Percentiles rank a stretch among this genome's conserved stretches.
Evolutionary conservation across 2,797 vertebrate genomes (phyloP).

Genomic region (Lepilemur ruficaudatus): DNA sequence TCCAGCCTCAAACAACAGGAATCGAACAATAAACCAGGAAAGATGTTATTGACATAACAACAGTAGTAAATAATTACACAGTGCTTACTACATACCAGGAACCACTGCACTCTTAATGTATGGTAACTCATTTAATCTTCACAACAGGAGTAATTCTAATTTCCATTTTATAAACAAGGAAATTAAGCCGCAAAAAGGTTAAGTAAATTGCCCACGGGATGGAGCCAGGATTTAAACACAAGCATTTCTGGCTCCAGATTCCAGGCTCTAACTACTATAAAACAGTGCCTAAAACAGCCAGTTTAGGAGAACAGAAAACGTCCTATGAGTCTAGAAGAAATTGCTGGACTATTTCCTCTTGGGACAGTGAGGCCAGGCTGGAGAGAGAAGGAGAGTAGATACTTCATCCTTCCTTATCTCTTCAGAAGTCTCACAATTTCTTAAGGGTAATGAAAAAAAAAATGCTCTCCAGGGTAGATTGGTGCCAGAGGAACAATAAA

Average conservation of each 20-base stretch:
- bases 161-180: not conserved
- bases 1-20: not conserved
- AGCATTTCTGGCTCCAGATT: not conserved
- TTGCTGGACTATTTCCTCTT: not conserved
- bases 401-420: not conserved
- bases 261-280: not conserved
- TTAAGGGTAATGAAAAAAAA: not conserved
- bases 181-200: not conserved
- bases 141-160: not conserved
- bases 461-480: not conserved
- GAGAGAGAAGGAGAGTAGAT: not conserved
- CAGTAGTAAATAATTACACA: not conserved
- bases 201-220: not conserved
- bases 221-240: not conserved
- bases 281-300: not conserved
- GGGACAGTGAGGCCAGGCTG: not conserved
- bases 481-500: not conserved
- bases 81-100: not conserved
- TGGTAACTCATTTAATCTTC: not conserved
- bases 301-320: not conserved
- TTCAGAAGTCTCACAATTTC: slow-evolving; percentile 29
- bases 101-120: not conserved
- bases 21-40: not conserved
- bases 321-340: not conserved
- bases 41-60: not conserved